Base-by-base conservation (phyloP, 2,113 vertebrate genomes). In the Aepyceros melampus region DNA sequence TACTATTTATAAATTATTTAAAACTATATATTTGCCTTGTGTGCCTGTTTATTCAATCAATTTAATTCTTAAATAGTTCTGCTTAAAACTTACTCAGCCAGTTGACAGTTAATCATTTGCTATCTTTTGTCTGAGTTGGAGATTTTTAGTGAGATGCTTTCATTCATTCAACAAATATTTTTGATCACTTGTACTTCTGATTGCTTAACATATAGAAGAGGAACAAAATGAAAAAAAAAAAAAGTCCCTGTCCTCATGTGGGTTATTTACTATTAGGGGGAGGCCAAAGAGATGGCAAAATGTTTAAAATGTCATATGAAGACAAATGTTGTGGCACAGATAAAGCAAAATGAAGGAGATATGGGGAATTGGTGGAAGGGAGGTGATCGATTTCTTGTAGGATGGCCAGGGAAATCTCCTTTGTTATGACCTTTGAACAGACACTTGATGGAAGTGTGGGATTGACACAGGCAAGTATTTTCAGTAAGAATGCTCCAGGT, bases 1-100 rank as follows among this genome's bases (percentile, higher is more conserved):
- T 92, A 83, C 55, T 67, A 1, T 87, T 89, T 92, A 71, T 90
- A 71, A 92, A 97, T 92, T 87, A 94, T 92, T 95, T 90, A 94
- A 40, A 84, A 17, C 27, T 95, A 71, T 89, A 33, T 79, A 56
- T 92, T 85, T 85, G 23, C 40, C 33, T 95, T 89, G 8, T 88
- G 36, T 94, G 31, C 25, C 49, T 96, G 19, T 89, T 95, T 87
- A 83, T 91, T 85, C 71, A 95, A 87, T 95, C 53, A 92, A 27
- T 64, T 55, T 82, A 87, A 85, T 93, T 86, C 53, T 84, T 90
- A 74, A 67, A 33, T 23, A 36, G 13, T 86, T 85, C 60, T 90
- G 2, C 21, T 87, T 95, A 40, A 95, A 97, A 76, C 10, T 82
- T 94, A 89, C 6, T 71, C 45, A 88, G 47, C 78, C 25, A 67